Evolutionary conservation across 2,797 vertebrate genomes (phyloP).

Genomic region (Tympanoctomys barrerae): DNA sequence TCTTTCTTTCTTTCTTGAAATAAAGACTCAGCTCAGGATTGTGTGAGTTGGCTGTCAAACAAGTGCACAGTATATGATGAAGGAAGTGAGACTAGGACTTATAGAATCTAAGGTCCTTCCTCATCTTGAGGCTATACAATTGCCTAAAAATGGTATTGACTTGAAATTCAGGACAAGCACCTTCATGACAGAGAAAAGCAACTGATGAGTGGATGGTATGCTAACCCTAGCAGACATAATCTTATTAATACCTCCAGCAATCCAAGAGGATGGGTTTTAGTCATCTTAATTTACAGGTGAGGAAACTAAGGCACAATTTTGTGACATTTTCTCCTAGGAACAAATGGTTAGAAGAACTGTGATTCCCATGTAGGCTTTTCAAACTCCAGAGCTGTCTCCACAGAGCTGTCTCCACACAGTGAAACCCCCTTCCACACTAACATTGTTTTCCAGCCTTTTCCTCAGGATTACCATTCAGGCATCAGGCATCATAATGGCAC

Average conservation of each 20-base stretch:
- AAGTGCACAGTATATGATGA: neutral
- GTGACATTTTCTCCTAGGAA: neutral
- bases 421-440: neutral
- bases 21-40: neutral
- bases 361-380: neutral
- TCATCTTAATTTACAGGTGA: neutral
- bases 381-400: neutral
- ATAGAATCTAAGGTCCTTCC: neutral
- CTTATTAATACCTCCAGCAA: neutral
- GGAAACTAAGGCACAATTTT: neutral
- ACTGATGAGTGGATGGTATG: neutral
- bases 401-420: accelerated
- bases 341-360: neutral
- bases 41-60: neutral
- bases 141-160: neutral
- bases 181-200: neutral
- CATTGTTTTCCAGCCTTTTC: neutral
- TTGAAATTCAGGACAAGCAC: neutral
- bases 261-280: neutral
- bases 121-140: neutral
- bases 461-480: neutral
- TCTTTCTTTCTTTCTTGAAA: neutral
- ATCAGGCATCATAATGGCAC: neutral
- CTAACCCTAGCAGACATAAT: neutral
- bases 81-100: neutral